phyloP scores from a whole-genome alignment of 2,797 vertebrate genomes.

The Chloroceryle amazona region DNA sequence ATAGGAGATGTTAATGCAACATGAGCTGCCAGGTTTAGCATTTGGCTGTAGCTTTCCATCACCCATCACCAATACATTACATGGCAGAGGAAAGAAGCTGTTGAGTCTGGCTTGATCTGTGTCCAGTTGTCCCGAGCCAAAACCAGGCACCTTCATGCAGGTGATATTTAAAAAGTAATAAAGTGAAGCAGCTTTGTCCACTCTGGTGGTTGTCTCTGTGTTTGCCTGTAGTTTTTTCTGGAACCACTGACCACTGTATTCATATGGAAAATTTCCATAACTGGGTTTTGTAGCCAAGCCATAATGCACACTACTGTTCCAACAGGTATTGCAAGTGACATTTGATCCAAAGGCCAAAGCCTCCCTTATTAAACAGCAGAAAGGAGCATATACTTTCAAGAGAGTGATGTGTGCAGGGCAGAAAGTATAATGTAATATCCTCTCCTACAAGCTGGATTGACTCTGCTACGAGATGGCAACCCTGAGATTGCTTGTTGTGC shows the following conservation, averaged over 20 bases:
- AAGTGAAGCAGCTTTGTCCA: not conserved
- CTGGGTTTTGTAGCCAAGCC: not conserved
- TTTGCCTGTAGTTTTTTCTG: not conserved
- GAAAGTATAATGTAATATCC: not conserved
- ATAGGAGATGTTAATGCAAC: not conserved
- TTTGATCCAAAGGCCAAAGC: conserved; percentile 19
- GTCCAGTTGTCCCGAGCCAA: not conserved
- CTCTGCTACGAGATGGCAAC: not conserved
- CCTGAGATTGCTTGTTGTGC: conserved; percentile 9
- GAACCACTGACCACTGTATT: not conserved
- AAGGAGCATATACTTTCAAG: not conserved
- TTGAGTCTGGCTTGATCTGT: not conserved
- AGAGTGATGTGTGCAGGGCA: not conserved
- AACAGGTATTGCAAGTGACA: not conserved
- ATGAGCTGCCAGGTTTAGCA: not conserved
- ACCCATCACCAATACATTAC: rapidly evolving
- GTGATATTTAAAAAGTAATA: not conserved
- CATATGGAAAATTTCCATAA: not conserved
- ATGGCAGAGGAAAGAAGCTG: not conserved
- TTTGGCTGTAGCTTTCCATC: not conserved
- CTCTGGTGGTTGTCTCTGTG: not conserved
- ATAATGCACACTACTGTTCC: not conserved
- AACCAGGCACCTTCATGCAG: not conserved
- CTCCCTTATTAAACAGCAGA: not conserved
- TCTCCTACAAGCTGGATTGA: conserved; percentile 4